Percentiles rank a stretch among this genome's conserved stretches.
Evolutionary conservation across 2,888 invertebrate species (phyloP).

Genomic region (Ecdyonurus torrentis): DNA sequence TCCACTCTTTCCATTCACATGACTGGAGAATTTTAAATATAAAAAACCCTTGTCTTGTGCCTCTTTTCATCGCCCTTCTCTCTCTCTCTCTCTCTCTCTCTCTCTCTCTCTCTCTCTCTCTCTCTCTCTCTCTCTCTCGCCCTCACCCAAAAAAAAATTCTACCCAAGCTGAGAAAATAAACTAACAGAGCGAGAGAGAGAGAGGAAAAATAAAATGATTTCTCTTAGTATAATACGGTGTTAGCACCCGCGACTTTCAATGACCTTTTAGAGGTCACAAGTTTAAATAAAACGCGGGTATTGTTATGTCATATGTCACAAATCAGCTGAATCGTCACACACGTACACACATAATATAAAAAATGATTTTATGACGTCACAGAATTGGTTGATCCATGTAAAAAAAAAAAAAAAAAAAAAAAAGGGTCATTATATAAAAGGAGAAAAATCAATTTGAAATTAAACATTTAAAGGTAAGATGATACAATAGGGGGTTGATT

Average conservation of each 20-base stretch:
- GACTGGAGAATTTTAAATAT: neutral
- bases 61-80: neutral
- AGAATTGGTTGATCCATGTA: too few relatives aligned
- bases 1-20: neutral
- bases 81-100: too few relatives aligned
- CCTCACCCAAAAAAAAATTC: too few relatives aligned
- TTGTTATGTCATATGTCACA: neutral
- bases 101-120: too few relatives aligned
- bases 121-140: too few relatives aligned
- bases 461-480: neutral
- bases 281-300: neutral
- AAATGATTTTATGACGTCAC: too few relatives aligned
- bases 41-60: constrained; percentile 3
- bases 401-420: too few relatives aligned
- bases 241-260: neutral
- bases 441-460: neutral
- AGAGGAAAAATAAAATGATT: too few relatives aligned
- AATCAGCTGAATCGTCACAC: neutral
- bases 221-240: too few relatives aligned
- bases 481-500: neutral
- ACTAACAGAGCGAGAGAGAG: neutral
- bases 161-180: neutral
- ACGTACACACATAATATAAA: neutral
- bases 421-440: too few relatives aligned
- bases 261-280: neutral